Evolutionary conservation across 2,797 vertebrate species (phyloP).

Genomic region (Myioborus melanocephalus): DNA sequence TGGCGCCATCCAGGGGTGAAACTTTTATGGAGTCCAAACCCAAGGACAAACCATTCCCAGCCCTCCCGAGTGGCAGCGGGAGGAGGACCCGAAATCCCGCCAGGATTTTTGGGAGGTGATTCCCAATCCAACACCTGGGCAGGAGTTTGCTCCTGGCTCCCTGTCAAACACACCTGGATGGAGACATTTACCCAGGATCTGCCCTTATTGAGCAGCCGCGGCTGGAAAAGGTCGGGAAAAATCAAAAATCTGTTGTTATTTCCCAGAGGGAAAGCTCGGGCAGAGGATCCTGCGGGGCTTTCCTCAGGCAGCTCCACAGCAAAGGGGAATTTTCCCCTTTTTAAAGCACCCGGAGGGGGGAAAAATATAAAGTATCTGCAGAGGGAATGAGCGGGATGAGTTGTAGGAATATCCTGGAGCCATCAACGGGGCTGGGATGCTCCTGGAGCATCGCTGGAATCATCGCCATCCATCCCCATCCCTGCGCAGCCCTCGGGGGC

Average conservation of each 20-base stretch:
- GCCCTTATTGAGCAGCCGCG: background rate
- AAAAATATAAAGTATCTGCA: background rate
- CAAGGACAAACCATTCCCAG: background rate
- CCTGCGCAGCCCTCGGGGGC: background rate
- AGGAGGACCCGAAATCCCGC: background rate
- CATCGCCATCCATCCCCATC: background rate
- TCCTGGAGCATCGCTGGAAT: background rate
- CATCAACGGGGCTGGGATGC: background rate
- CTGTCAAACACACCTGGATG: background rate
- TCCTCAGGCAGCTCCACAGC: background rate
- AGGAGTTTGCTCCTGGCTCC: background rate
- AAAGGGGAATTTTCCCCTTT: background rate
- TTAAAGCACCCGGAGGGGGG: background rate
- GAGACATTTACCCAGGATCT: slow-evolving; percentile 27
- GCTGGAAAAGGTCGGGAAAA: slow-evolving; percentile 17
- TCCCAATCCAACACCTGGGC: background rate
- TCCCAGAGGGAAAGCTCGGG: background rate
- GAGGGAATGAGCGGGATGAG: background rate
- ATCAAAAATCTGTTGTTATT: background rate
- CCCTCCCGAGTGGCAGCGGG: background rate
- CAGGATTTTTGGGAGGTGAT: background rate
- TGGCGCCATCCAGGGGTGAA: background rate
- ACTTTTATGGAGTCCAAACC: background rate
- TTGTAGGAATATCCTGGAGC: background rate
- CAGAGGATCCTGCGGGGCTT: background rate